Evolutionary conservation across 2,888 invertebrate species (phyloP), one percentile per base, ranked within the genome.

Genomic region (Noctua comes): DNA sequence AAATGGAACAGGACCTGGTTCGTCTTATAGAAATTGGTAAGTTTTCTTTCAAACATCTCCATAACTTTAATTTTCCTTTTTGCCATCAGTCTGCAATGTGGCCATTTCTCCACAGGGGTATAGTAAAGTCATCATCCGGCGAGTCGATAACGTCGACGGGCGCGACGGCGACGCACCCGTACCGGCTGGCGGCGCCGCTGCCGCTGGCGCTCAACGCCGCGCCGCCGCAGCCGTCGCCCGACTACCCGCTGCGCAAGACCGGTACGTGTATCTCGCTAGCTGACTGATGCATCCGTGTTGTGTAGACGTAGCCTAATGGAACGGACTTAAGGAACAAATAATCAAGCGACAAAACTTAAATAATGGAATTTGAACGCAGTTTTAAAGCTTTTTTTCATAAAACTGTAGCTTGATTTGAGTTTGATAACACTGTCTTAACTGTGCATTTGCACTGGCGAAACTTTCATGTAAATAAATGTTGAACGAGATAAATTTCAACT

Each of bases 181-280:
- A 98, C 95, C 97, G 98, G 91, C 97, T 98, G 94, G 97, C 98
- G 66, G 98, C 97, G 88, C 96, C 98, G 86, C 97, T 94, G 59
- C 97, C 96, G 77, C 90, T 94, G 85, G 91, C 93, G 36, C 92
- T 95, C 72, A 93, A 91, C 92, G 93, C 95, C 48, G 91, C 93
- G 64, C 94, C 94, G 88, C 96, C 93, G 78, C 94, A 93, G 82
- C 91, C 94, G 84, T 92, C 96, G 76, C 92, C 95, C 83, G 99
- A 99, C 97, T 99, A 99, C 96, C 99, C 99, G 73, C 97, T 99
- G 68, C 96, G 99, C 91, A 99, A 99, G 97, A 99, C 99, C 97
- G 99, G 99, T 99, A 96, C 95, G 97, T 91, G 16, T 11, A 31
- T 11, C 2, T 2, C 13, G 2, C 5, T 27, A 16, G 18, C 71